Base-by-base conservation (phyloP, 2,888 invertebrate species). In the Eupithecia exiguata region DNA sequence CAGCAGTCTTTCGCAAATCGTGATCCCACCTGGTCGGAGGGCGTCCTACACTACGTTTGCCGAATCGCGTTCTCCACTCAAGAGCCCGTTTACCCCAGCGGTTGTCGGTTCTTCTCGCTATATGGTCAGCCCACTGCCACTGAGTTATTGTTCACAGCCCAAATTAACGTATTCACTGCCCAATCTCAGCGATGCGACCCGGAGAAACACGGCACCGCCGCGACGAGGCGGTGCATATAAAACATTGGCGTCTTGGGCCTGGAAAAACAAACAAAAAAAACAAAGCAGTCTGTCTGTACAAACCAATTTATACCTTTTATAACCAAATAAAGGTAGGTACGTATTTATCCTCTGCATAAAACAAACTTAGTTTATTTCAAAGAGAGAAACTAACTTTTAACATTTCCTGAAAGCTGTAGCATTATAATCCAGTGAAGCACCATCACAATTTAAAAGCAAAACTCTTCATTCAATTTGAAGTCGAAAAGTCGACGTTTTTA, bases 401-500 rank as follows among this genome's bases (percentile, higher is more conserved):
- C 18, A 35, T 62, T 35, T 35, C 16, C n/a, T 62, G 30, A 35
- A 62, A 62, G 35, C 16, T 9, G 25, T 7, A 61, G 9, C 61
- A 61, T 62, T 62, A 35, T 35, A 62, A 69, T 69, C 25, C 61
- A 43, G 38, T 18, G 12, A 61, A 38, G 38, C 16, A 58, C 40
- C 63, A 65, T 62, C 65, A 38, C 14, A 69, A 65, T 21, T 65
- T 65, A 10, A 63, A 63, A 35, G 36, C 38, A 62, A 43, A 71
- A 46, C 40, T 62, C 36, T 58, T 58, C 63, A 58, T 49, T 53
- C 38, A 66, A 70, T 74, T 70, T 65, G 14, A 7, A 71, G 68
- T 70, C 67, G n/a, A 67, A 77, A 77, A 74, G 74, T 69, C 70
- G 40, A 35, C 68, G 65, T 71, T 75, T 71, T 68, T 63, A 9